Evolutionary conservation across 2,113 vertebrate genomes (phyloP).

Genomic region (Capreolus pygargus): DNA sequence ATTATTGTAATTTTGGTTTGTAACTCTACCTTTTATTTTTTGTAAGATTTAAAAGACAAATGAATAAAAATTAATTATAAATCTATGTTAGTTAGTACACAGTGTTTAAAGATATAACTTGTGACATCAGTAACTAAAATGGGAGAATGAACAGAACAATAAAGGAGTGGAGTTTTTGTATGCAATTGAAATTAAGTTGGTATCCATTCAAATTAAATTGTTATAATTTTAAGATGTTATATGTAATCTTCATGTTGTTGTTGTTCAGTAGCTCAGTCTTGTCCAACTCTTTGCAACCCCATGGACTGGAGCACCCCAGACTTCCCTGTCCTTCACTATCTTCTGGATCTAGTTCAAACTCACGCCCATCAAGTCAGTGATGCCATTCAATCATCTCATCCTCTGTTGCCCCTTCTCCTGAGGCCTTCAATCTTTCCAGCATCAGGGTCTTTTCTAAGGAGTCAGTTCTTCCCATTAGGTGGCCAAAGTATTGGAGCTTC

Average conservation of each 20-base stretch:
- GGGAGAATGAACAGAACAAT: not conserved
- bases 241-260: not conserved
- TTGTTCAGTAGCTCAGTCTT: not conserved
- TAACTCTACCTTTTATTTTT: not conserved
- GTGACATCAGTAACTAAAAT: not conserved
- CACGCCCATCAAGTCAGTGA: not conserved
- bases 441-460: not conserved
- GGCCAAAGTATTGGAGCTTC: not conserved
- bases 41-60: not conserved
- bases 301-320: not conserved
- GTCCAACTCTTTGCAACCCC: not conserved
- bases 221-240: not conserved
- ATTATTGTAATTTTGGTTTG: not conserved
- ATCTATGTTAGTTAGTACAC: not conserved
- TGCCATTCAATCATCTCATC: not conserved
- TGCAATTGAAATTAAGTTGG: slow-evolving; percentile 4
- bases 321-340: not conserved
- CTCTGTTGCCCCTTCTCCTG: not conserved
- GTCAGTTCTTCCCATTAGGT: not conserved
- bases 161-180: not conserved
- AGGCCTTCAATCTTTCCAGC: not conserved
- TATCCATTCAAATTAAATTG: not conserved
- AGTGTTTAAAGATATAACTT: not conserved
- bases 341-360: not conserved
- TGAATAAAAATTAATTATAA: not conserved